Evolutionary conservation across 2,113 vertebrate genomes (phyloP).

Genomic region (Apistogramma diplotaenia): DNA sequence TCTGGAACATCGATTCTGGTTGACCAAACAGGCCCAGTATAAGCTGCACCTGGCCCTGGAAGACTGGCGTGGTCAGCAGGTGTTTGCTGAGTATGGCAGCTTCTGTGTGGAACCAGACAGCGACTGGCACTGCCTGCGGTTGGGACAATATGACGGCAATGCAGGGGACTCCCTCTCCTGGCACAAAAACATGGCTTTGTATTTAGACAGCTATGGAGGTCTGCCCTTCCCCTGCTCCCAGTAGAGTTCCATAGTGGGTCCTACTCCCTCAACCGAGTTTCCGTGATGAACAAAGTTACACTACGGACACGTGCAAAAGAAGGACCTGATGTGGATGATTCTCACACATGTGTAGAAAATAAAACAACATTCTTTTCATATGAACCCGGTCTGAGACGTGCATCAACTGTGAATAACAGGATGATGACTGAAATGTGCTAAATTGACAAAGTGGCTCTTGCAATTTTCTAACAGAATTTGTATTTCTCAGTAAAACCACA

Average conservation of each 20-base stretch:
- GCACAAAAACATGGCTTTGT: slow-evolving; percentile 88
- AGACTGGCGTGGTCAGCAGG: slow-evolving; percentile 86
- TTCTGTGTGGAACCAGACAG: slow-evolving; percentile 86
- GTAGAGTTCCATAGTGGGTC: slow-evolving; percentile 87
- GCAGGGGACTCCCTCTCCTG: slow-evolving; percentile 90
- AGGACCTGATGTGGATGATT: neutral
- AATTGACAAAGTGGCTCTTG: fast-evolving
- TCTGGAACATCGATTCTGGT: slow-evolving; percentile 84
- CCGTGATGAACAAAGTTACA: slow-evolving; percentile 75
- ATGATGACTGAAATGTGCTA: neutral
- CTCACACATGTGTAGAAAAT: neutral
- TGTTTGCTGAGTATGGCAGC: slow-evolving; percentile 82
- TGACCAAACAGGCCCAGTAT: slow-evolving; percentile 81
- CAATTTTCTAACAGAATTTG: neutral
- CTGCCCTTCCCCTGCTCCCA: neutral
- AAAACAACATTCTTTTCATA: neutral
- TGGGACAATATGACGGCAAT: slow-evolving; percentile 84
- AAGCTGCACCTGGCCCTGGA: slow-evolving; percentile 83
- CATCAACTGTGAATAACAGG: neutral
- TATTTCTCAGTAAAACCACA: neutral
- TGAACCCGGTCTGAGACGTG: neutral
- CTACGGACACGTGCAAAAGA: neutral
- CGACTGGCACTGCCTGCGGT: slow-evolving; percentile 84
- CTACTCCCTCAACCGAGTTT: slow-evolving; percentile 85
- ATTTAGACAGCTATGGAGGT: slow-evolving; percentile 86